phyloP scores from a whole-genome alignment of 2,888 invertebrate genomes.

The Lycophotia porphyrea region DNA sequence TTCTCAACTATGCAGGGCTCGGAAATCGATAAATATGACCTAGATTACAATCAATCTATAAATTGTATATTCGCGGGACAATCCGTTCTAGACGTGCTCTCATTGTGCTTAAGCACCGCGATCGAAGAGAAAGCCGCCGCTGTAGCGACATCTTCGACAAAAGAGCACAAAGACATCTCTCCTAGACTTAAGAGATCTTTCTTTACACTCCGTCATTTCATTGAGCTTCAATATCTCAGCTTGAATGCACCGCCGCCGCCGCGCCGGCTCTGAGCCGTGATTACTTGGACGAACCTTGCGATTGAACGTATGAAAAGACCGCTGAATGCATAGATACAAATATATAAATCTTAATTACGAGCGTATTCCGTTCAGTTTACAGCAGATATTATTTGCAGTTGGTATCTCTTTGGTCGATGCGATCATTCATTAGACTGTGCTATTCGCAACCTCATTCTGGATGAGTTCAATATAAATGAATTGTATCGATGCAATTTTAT shows the following conservation, averaged over 20 bases:
- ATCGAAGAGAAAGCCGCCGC: slow-evolving; percentile 45
- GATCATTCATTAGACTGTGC: not conserved
- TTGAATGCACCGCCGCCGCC: slow-evolving; percentile 14
- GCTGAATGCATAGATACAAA: not conserved
- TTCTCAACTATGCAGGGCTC: not conserved
- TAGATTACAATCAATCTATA: slow-evolving; percentile 12
- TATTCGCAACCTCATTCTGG: not conserved
- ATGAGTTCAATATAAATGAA: not conserved
- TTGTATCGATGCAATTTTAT: not conserved
- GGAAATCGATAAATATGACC: slow-evolving; percentile 4
- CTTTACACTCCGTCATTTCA: slow-evolving; percentile 39
- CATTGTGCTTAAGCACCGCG: slow-evolving; percentile 37
- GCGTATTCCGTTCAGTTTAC: not conserved
- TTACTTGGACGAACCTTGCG: not conserved
- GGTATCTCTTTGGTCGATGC: not conserved
- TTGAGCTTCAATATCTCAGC: slow-evolving; percentile 35
- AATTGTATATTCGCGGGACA: slow-evolving; percentile 7
- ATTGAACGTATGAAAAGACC: slow-evolving; percentile 4
- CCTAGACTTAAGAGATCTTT: slow-evolving; percentile 23
- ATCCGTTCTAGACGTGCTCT: slow-evolving; percentile 14
- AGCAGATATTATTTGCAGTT: slow-evolving; percentile 4
- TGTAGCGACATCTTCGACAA: slow-evolving; percentile 48
- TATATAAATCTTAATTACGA: slow-evolving; percentile 5
- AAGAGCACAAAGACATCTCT: slow-evolving; percentile 33
- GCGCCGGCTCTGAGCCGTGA: slow-evolving; percentile 5